phyloP scores from a whole-genome alignment of 30 jellyfish, hydroid and myxozoan species.

The Chrysaora quinquecirrha region DNA sequence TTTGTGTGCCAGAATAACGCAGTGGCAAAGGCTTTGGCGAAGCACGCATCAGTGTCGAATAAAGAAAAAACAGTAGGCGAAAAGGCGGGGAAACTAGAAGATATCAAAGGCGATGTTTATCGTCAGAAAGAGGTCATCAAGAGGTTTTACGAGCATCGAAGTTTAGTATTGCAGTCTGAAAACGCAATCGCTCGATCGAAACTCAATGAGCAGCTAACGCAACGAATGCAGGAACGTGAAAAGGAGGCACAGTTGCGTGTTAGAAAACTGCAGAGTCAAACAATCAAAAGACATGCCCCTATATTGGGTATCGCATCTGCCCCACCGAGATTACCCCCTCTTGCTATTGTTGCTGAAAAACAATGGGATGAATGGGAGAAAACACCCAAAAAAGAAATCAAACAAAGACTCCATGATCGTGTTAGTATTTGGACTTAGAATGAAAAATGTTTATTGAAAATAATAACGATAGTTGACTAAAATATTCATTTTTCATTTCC shows the following conservation, averaged over 20 bases:
- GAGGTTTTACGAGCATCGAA: conserved; percentile 51
- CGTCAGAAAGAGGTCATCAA: conserved; percentile 60
- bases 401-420: conserved; percentile 63
- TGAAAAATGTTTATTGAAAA: too few relatives aligned
- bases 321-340: conserved; percentile 55
- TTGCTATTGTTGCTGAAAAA: conserved; percentile 62
- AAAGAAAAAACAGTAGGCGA: conserved; percentile 1
- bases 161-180: conserved; percentile 45
- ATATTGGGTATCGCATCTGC: conserved; percentile 33
- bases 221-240: conserved; percentile 9
- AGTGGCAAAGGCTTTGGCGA: conserved; percentile 51
- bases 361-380: conserved; percentile 53
- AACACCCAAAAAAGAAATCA: conserved; percentile 39
- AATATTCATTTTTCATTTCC: too few relatives aligned
- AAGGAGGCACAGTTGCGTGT: conserved; percentile 49
- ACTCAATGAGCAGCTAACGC: conserved; percentile 24
- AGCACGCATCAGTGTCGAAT: conserved; percentile 20
- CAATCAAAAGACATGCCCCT: neutral
- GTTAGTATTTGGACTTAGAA: conserved; percentile 7
- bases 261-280: neutral
- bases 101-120: neutral
- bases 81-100: conserved; percentile 9
- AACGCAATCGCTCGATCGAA: conserved; percentile 47
- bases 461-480: too few relatives aligned
- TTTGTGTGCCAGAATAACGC: conserved; percentile 63